Evolutionary conservation across 2,888 invertebrate species (phyloP), one percentile per base, ranked within the genome.

Genomic region (Beris chalybata): DNA sequence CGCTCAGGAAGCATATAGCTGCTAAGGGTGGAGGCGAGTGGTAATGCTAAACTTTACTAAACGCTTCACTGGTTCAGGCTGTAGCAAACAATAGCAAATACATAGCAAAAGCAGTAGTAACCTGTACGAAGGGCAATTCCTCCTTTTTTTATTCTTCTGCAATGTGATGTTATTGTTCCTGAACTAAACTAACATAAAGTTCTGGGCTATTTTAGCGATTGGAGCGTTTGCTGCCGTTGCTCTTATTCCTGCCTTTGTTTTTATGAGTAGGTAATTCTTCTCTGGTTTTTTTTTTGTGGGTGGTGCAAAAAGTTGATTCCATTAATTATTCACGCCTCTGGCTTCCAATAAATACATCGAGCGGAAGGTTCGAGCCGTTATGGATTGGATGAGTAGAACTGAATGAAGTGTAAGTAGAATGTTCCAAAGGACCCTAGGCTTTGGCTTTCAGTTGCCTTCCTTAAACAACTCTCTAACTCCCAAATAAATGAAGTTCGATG

Each of bases 271-370:
- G n/a, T 54, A 31, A n/a, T 56, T 56, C 13, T 43, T 38, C 30
- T 43, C 32, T 32, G 1, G 55, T 22, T 9, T 43, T 56, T 12
- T 13, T 38, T 15, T 9, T 38, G 6, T 9, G 38, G 29, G 53
- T 11, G 7, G 53, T 53, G 31, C 12, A 29, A 32, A 67, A 67
- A 67, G 63, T 69, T 65, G 53, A 65, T 57, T 65, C 63, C 67
- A 69, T 69, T 69, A 69, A 69, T 69, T 69, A 69, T 69, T 69
- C 69, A 69, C 69, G 69, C 67, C 64, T 67, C 65, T 67, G 69
- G 57, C 53, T 67, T 55, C 43, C 65, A 67, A 69, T 67, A 67
- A 69, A 65, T 57, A 67, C 56, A 59, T 56, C 12, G 30, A 54
- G 38, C 38, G 38, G 38, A 38, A 38, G 38, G 38, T 9, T 38